Base-by-base conservation (phyloP, 2,113 vertebrate species). In the Crotophaga sulcirostris region DNA sequence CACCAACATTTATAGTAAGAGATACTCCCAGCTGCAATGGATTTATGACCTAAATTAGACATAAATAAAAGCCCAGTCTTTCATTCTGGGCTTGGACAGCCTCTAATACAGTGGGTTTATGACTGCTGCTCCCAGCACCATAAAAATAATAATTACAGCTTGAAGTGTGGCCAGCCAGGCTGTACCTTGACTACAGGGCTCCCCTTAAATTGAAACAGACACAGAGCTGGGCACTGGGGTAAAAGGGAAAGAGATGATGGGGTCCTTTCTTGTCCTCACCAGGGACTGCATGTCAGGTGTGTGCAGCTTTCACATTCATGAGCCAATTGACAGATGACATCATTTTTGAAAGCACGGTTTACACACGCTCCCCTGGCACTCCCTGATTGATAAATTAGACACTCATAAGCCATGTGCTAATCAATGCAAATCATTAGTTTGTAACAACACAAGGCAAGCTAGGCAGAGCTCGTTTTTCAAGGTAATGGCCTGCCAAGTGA, bases 401-500 rank as follows among this genome's bases (percentile, higher is more conserved):
- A 95, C 94, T 97, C 94, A 72, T 1, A 68, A 97, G 90, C 95
- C 94, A 91, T 44, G 93, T 91, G 84, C 95, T 97, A 97, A 97
- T 97, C 97, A 97, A 97, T 97, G 96, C 88, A 97, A 97, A 97
- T 97, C 95, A 93, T 97, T 97, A 92, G 90, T 97, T 96, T 97
- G 96, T 95, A 95, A 94, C 95, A 96, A 96, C 96, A 97, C 97
- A 85, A 90, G 95, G 93, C 88, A 68, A 76, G 95, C 96, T 91
- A 49, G 8, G 81, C 95, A 90, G 78, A 95, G 94, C 96, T 97
- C 95, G 91, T 97, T 97, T 97, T 96, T 97, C 97, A 97, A 96
- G 95, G 96, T 97, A 96, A 97, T 94, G 64, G 96, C 89, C 96
- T 97, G 97, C 96, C 96, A 97, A 95, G 90, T 14, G 66, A 84